Evolutionary conservation across 2,113 vertebrate genomes (phyloP), one percentile per base, ranked within the genome.

Genomic region (Castor canadensis): DNA sequence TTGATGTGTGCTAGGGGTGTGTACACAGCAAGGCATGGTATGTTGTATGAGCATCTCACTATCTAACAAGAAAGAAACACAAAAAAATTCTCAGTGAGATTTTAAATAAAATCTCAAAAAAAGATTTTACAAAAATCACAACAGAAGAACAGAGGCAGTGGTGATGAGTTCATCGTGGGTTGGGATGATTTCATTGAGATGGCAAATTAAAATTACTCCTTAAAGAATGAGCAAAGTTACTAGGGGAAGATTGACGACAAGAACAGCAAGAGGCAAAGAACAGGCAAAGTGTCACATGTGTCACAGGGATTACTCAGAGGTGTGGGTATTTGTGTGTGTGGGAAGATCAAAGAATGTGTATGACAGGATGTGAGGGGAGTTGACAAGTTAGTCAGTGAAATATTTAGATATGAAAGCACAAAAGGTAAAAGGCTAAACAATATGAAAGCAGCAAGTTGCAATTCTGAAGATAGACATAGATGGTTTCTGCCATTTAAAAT

Each of bases 401-500:
- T 32, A 30, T 28, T 88, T 16, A 66, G 22, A 54, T 76, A 16
- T 38, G 54, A 20, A 91, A 91, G 38, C 19, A 81, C 20, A 77
- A 62, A 84, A 62, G 52, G 22, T 9, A 47, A 91, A 86, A 72
- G n/a, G 8, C 52, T 82, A n/a, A 88, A 60, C 40, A 22, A 40
- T n/a, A 35, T 35, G 43, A 80, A 47, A 66, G 79, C 16, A 64
- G 66, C 28, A 86, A 64, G 16, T 5, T 43, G 12, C 19, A 64
- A 17, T 87, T 92, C 69, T 89, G 35, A 77, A 92, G 64, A 64
- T 9, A 52, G 10, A 81, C 60, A 47, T 26, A 83, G 20, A 43
- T 79, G 4, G 16, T 35, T 95, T 87, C 82, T 87, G 24, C 87
- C 64, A 56, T 71, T 90, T 95, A 77, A 86, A 67, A 64, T 80